Percentiles rank a stretch among this genome's conserved stretches.
These are phyloP conservation scores for Nyctalus aviator DNA, from an alignment of 2,797 vertebrate genomes.

Conservation along the genomic window DNA sequence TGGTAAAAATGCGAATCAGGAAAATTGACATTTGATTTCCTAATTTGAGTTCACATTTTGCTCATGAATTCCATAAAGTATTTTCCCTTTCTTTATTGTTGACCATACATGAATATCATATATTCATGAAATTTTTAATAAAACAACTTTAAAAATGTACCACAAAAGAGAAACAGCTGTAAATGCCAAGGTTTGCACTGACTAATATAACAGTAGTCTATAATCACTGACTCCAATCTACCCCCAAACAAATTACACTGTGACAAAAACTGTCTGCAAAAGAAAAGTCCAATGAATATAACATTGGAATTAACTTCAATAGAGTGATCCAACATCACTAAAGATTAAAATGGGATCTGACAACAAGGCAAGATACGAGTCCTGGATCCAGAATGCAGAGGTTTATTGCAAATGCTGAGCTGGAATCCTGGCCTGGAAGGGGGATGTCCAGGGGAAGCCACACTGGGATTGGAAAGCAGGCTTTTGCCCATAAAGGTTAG, in stretches of 20 bases:
- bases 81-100: constrained; percentile 16
- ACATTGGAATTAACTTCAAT: constrained; percentile 53
- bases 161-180: constrained; percentile 70
- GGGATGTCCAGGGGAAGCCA: constrained; percentile 74
- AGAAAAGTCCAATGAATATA: constrained; percentile 66
- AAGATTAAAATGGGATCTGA: constrained; percentile 75
- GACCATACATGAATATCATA: constrained; percentile 47
- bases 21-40: constrained; percentile 16
- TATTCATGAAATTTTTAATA: constrained; percentile 69
- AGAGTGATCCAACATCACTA: constrained; percentile 64
- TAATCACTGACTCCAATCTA: constrained; percentile 71
- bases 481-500: constrained; percentile 73
- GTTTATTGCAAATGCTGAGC: constrained; percentile 67
- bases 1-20: not conserved
- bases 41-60: constrained; percentile 29
- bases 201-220: constrained; percentile 61
- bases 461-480: constrained; percentile 74
- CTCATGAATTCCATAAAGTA: not conserved
- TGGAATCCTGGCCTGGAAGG: constrained; percentile 73
- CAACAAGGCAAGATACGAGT: constrained; percentile 37
- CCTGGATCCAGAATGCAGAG: constrained; percentile 45
- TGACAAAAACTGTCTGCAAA: constrained; percentile 72
- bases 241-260: constrained; percentile 79
- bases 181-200: constrained; percentile 68
- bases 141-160: constrained; percentile 68